Base-by-base conservation (phyloP, 1,140 invertebrate genomes). In the Drosophila burlai region DNA sequence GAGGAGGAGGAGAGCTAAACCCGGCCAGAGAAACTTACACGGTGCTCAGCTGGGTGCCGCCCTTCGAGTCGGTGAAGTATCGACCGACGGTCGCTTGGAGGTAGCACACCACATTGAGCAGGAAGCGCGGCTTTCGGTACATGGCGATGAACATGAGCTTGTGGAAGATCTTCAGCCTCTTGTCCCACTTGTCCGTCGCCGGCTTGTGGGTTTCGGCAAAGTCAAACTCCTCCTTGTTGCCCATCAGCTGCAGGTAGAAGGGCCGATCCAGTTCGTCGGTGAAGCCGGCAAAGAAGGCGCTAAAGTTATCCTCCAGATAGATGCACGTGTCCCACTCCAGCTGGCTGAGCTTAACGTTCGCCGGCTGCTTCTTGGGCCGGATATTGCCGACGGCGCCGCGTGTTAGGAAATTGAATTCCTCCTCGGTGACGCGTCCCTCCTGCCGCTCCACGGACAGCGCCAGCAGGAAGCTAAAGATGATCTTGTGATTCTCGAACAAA, bases 401-500 rank as follows among this genome's bases (percentile, higher is more conserved):
- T 0, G 83, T 82, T 0, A 89, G 74, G 42, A 91, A 91, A 6
- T 46, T 45, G 18, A 91, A 91, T 45, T 91, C 87, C 0, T 81
- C 83, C 5, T 89, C 83, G 3, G 42, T 60, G 15, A 90, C 83
- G 4, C 84, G 82, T n/a, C 78, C 81, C 73, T 91, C 90, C 71
- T 97, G 94, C 38, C 95, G 94, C 84, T 96, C 94, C 69, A 98
- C 96, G 6, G 96, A 96, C 21, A 95, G 93, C 81, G 97, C 97
- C 10, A 98, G 92, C 93, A 98, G 95, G 78, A 98, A 97, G 83
- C 96, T 97, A 90, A 96, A 98, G 31, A 98, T 95, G 0, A 98
- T 94, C 94, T 98, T 98, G 92, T 99, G 97, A 80, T 96, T 96
- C 93, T 98, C 97, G 93, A 99, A 99, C 7, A 99, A 93, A 0